Evolutionary conservation across 2,113 vertebrate species (phyloP).

Genomic region (Tilapia sparmanii): DNA sequence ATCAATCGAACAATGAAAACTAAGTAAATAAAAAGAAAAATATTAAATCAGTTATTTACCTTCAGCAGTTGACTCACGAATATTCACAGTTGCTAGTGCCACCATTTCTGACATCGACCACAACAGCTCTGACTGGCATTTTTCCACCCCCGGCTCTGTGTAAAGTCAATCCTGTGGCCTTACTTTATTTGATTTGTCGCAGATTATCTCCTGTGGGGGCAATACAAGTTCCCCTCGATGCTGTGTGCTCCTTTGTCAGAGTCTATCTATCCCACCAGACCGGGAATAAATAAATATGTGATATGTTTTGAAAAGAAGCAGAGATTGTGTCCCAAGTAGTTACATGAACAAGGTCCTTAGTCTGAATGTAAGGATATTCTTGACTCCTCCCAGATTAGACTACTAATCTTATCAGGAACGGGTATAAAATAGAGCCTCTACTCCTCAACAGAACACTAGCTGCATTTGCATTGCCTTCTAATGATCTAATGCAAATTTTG

Average conservation of each 20-base stretch:
- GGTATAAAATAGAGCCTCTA: slow-evolving; percentile 17
- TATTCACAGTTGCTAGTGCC: background rate
- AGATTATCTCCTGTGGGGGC: slow-evolving; percentile 46
- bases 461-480: background rate
- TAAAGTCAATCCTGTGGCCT: slow-evolving; percentile 46
- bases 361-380: slow-evolving; percentile 36
- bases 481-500: background rate
- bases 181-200: slow-evolving; percentile 38
- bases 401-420: slow-evolving; percentile 69
- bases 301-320: background rate
- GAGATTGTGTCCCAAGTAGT: background rate
- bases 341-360: background rate
- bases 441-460: background rate
- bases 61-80: background rate
- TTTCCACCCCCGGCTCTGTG: background rate
- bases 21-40: background rate
- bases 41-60: slow-evolving; percentile 2
- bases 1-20: background rate
- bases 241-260: background rate
- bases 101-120: slow-evolving; percentile 2
- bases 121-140: slow-evolving; percentile 2
- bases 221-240: background rate
- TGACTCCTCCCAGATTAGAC: slow-evolving; percentile 64
- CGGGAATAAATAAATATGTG: background rate
- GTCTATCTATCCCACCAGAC: background rate